phyloP scores from a whole-genome alignment of 2,888 invertebrate species.

The Troilus luridus region DNA sequence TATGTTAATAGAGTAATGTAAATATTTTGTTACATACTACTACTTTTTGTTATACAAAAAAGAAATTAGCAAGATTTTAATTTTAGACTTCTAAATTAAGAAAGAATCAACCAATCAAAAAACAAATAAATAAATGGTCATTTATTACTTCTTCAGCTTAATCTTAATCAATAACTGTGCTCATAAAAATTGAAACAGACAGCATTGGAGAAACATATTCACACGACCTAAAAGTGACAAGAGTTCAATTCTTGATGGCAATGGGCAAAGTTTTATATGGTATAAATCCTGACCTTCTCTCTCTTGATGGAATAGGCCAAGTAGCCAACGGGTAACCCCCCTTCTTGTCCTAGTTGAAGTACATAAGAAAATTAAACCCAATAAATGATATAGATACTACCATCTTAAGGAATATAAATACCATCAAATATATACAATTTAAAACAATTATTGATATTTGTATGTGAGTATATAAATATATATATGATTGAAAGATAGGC shows the following conservation, averaged over 20 bases:
- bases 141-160: not conserved
- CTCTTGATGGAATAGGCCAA: constrained; percentile 13
- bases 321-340: not conserved
- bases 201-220: not conserved
- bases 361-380: not conserved
- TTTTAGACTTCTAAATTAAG: not conserved
- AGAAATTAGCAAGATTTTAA: not conserved
- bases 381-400: not conserved
- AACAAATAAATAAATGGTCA: not conserved
- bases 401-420: not conserved
- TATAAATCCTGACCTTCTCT: not conserved
- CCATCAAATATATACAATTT: not conserved
- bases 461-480: too few relatives aligned
- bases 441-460: too few relatives aligned
- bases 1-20: too few relatives aligned
- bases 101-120: not conserved
- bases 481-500: too few relatives aligned
- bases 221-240: not conserved
- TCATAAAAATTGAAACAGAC: not conserved
- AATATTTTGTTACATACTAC: not conserved
- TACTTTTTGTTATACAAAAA: too few relatives aligned
- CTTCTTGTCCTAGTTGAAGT: not conserved
- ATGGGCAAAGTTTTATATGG: not conserved
- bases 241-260: not conserved
- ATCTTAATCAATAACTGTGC: too few relatives aligned